Evolutionary conservation across 2,888 invertebrate genomes (phyloP).

Genomic region (Tenthredo amoena): DNA sequence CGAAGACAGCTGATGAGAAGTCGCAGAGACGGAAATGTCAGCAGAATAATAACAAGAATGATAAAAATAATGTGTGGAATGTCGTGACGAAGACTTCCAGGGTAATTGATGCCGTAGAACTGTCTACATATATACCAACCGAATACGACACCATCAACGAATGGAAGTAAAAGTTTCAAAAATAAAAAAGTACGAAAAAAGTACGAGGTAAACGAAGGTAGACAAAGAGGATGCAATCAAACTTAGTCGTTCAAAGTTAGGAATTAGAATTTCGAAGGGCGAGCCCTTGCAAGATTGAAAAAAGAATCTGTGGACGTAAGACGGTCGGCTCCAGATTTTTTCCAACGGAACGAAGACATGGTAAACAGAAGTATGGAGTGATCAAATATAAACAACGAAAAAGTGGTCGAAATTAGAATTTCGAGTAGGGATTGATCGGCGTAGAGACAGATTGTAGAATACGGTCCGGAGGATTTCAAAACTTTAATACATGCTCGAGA

Average conservation of each 20-base stretch:
- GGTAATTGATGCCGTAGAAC: slow-evolving; percentile 1
- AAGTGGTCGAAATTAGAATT: slow-evolving; percentile 14
- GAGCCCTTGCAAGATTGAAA: slow-evolving; percentile 15
- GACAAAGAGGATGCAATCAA: slow-evolving; percentile 38
- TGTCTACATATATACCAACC: neutral
- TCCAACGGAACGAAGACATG: neutral
- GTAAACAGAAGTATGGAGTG: slow-evolving; percentile 19
- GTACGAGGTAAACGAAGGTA: neutral
- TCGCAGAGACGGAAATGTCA: neutral
- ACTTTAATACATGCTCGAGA: slow-evolving; percentile 3
- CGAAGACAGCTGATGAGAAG: too few relatives aligned
- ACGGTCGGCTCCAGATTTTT: neutral
- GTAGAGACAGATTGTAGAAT: neutral
- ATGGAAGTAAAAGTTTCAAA: slow-evolving; percentile 27
- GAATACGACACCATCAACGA: slow-evolving; percentile 9
- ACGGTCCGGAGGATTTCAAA: neutral
- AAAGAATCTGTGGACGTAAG: neutral
- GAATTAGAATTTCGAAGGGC: slow-evolving; percentile 25
- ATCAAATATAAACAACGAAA: slow-evolving; percentile 23
- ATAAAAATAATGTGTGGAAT: neutral
- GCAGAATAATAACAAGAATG: neutral
- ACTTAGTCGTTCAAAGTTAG: slow-evolving; percentile 41
- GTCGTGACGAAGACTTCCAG: neutral
- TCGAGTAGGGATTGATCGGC: neutral
- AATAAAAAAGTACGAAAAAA: neutral